Evolutionary conservation across 2,888 invertebrate genomes (phyloP).

Genomic region (Andrena haemorrhoa): DNA sequence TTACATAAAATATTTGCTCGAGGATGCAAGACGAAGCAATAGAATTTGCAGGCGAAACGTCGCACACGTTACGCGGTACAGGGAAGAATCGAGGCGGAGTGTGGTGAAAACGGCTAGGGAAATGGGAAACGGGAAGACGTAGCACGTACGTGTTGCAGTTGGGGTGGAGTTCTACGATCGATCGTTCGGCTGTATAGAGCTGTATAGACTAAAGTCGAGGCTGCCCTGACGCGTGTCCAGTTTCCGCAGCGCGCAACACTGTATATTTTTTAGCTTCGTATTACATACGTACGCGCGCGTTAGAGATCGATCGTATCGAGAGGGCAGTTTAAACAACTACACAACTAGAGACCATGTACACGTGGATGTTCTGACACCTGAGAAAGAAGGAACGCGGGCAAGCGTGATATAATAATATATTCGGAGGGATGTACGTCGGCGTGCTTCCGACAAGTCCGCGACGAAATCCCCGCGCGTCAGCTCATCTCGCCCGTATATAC

Average conservation of each 20-base stretch:
- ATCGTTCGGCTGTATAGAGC: neutral
- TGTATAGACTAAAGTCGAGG: neutral
- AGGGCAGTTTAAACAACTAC: slow-evolving; percentile 33
- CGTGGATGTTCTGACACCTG: slow-evolving; percentile 38
- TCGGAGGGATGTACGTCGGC: slow-evolving; percentile 17
- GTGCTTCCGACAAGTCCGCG: slow-evolving; percentile 17
- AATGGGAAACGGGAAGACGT: too few species aligned
- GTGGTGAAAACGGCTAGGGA: too few species aligned
- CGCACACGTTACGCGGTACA: too few species aligned
- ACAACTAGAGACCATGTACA: slow-evolving; percentile 13
- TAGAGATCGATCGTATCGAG: slow-evolving; percentile 42
- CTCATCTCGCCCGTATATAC: neutral
- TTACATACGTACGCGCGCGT: slow-evolving; percentile 49
- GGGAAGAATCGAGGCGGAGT: too few species aligned
- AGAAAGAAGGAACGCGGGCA: slow-evolving; percentile 1
- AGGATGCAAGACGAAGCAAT: too few species aligned
- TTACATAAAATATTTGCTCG: neutral
- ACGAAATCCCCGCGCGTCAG: neutral
- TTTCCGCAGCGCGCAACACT: slow-evolving; percentile 48
- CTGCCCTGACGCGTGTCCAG: slow-evolving; percentile 45
- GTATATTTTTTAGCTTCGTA: slow-evolving; percentile 67
- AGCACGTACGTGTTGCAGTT: too few species aligned
- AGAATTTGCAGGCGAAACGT: too few species aligned
- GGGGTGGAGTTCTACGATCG: slow-evolving; percentile 7
- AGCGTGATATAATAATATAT: slow-evolving; percentile 10